Percentiles rank a stretch among this genome's conserved stretches.
These are phyloP conservation scores for Eurytoma adleriae DNA, from an alignment of 2,888 invertebrate species.

Conservation along the genomic window DNA sequence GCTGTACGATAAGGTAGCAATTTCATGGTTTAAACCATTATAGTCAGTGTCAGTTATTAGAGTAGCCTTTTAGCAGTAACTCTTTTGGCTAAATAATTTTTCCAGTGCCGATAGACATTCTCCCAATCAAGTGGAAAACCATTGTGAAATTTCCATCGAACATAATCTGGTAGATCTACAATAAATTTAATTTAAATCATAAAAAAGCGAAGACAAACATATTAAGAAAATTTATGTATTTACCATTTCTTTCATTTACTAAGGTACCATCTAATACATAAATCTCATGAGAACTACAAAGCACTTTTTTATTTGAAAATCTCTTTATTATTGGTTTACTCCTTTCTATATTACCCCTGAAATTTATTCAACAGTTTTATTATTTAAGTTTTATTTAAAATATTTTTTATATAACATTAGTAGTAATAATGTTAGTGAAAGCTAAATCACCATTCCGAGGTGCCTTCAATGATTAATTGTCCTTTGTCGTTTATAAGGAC, in stretches of 20 bases:
- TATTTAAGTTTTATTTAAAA: neutral
- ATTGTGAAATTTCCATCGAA: conserved; percentile 69
- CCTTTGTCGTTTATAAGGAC: conserved; percentile 64
- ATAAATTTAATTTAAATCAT: conserved; percentile 2
- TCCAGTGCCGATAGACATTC: conserved; percentile 70
- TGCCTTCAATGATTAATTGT: conserved; percentile 68
- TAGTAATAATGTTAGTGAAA: neutral
- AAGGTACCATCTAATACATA: conserved; percentile 68
- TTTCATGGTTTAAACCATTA: conserved; percentile 68
- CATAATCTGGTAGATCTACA: conserved; percentile 69
- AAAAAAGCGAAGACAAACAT: conserved; percentile 2
- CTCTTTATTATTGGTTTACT: conserved; percentile 69
- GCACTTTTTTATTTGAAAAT: conserved; percentile 61
- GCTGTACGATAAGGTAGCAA: conserved; percentile 60
- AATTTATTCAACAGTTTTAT: neutral
- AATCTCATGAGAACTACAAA: conserved; percentile 65
- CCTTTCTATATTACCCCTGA: conserved; percentile 64
- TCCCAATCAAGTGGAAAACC: conserved; percentile 75
- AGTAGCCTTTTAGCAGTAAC: conserved; percentile 68
- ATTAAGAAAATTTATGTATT: conserved; percentile 32
- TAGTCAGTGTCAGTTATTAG: conserved; percentile 70
- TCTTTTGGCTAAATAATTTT: conserved; percentile 62
- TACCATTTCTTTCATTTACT: conserved; percentile 66
- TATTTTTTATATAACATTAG: neutral
- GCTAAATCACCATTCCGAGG: conserved; percentile 61